phyloP scores from a whole-genome alignment of 2,113 vertebrate genomes.

The Chauna torquata region DNA sequence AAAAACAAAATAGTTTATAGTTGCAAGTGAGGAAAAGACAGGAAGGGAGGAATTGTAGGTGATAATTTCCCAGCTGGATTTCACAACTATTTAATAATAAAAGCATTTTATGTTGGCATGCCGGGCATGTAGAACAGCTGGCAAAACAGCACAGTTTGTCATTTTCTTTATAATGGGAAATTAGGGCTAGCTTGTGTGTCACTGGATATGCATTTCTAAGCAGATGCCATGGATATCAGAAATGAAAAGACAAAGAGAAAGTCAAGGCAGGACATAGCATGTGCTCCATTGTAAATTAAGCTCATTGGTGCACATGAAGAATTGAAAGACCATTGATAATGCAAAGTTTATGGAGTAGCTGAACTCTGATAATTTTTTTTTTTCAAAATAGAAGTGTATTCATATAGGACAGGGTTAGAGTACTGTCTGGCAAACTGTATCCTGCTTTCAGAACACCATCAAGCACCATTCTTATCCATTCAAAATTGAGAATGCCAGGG shows the following conservation, averaged over 20 bases:
- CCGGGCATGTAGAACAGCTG: constrained; percentile 56
- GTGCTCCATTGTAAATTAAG: not conserved
- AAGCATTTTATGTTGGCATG: constrained; percentile 12
- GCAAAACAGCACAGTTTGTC: constrained; percentile 43
- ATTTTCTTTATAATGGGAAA: constrained; percentile 25
- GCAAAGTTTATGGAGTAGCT: not conserved
- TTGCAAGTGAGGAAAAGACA: constrained; percentile 42
- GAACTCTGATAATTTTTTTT: not conserved
- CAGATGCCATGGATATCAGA: constrained; percentile 25
- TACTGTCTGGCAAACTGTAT: not conserved
- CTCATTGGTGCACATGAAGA: not conserved
- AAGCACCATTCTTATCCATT: not conserved
- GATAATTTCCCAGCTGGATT: constrained; percentile 57
- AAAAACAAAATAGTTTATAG: constrained; percentile 26
- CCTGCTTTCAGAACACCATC: not conserved
- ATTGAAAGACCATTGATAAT: not conserved
- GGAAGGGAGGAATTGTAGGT: constrained; percentile 50
- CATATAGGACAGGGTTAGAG: not conserved
- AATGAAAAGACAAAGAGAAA: constrained; percentile 25
- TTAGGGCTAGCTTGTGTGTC: constrained; percentile 16
- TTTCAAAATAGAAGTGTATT: not conserved
- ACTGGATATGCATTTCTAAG: constrained; percentile 43
- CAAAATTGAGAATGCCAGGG: not conserved
- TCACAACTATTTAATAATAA: constrained; percentile 55
- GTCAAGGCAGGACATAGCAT: not conserved